Percentiles rank a stretch among this genome's conserved stretches.
phyloP scores from a whole-genome alignment of 2,797 vertebrate genomes.

The Limosa lapponica region DNA sequence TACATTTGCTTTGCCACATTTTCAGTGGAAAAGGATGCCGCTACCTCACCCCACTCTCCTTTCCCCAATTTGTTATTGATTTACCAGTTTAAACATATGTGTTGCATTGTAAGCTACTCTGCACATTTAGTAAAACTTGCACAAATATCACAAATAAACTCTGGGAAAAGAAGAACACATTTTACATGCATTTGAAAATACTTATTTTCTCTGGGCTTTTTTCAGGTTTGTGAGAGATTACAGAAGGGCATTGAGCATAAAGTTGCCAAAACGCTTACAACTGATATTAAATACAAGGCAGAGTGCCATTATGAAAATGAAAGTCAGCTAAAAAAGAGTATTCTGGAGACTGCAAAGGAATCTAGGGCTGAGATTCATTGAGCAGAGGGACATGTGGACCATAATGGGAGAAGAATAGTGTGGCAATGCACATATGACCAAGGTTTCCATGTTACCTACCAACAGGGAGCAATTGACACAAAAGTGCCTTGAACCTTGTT shows the following conservation, averaged over 20 bases:
- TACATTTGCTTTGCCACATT: not conserved
- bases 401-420: not conserved
- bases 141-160: not conserved
- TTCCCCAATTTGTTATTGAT: not conserved
- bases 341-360: not conserved
- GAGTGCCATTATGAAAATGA: not conserved
- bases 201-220: not conserved
- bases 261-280: not conserved
- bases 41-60: not conserved
- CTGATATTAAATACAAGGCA: not conserved
- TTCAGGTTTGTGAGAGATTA: not conserved
- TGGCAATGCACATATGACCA: not conserved
- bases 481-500: not conserved
- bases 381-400: not conserved
- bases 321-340: not conserved
- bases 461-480: not conserved
- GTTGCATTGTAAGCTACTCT: not conserved
- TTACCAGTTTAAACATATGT: not conserved
- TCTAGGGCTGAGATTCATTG: not conserved
- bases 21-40: not conserved
- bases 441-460: not conserved
- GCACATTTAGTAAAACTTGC: not conserved
- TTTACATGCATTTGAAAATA: not conserved
- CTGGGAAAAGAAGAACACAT: not conserved
- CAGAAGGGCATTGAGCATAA: not conserved